Evolutionary conservation across 2,888 invertebrate species (phyloP).

Genomic region (Andrena marginata): DNA sequence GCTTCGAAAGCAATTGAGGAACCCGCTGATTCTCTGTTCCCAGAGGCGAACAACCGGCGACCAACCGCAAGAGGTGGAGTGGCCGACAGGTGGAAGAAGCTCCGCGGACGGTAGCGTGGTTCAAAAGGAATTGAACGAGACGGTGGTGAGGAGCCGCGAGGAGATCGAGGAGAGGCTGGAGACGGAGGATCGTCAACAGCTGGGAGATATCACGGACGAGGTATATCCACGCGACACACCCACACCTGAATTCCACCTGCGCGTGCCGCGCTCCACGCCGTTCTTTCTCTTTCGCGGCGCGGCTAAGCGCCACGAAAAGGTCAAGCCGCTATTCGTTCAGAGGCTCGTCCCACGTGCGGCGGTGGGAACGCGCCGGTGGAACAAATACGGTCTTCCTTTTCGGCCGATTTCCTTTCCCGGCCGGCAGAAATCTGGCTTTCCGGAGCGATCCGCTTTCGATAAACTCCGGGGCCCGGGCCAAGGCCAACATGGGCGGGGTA

Average conservation of each 20-base stretch:
- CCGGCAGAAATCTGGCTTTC: constrained; percentile 23
- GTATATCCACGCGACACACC: constrained; percentile 85
- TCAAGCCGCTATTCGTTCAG: constrained; percentile 48
- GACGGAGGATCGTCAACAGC: constrained; percentile 93
- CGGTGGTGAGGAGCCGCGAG: constrained; percentile 92
- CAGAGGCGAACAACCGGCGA: constrained; percentile 86
- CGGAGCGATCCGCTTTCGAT: not conserved
- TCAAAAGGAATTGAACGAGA: constrained; percentile 91
- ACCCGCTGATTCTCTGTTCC: constrained; percentile 59
- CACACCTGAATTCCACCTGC: constrained; percentile 73
- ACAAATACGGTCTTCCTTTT: constrained; percentile 30
- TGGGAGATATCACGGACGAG: constrained; percentile 94
- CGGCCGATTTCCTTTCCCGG: constrained; percentile 8
- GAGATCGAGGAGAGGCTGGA: constrained; percentile 93
- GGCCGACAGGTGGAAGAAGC: constrained; percentile 70
- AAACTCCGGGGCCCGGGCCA: constrained; percentile 20
- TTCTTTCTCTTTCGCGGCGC: constrained; percentile 38
- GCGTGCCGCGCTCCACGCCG: constrained; percentile 50
- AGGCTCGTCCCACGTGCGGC: constrained; percentile 40
- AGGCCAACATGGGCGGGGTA: constrained; percentile 21
- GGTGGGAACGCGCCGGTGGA: not conserved
- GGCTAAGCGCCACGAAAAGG: constrained; percentile 64
- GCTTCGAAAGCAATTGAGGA: not conserved
- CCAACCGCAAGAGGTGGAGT: constrained; percentile 82
- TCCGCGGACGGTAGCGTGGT: constrained; percentile 89